Base-by-base conservation (phyloP, 2,113 vertebrate species). In the Oenanthe oenanthe region DNA sequence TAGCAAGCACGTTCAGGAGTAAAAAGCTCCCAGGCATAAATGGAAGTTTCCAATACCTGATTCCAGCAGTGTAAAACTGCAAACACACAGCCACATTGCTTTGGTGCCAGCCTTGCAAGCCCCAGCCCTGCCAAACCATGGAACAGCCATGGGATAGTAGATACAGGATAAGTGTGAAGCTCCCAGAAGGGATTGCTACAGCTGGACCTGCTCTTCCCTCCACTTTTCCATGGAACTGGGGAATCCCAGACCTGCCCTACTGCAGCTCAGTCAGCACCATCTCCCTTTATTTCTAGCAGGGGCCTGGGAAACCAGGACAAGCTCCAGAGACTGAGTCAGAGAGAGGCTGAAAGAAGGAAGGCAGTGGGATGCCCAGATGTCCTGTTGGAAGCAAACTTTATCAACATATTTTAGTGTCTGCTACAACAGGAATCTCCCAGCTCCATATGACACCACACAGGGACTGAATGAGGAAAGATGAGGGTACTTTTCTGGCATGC, bases 101-200 rank as follows among this genome's bases (percentile, higher is more conserved):
- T n/a, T 47, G 60, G 38, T 43, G 45, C 26, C 25, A 7, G 31
- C 16, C 22, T 22, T 0, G 1, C 14, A 10, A 40, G 24, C 15
- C 31, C 17, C 54, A 85, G 8, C 24, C 45, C 54, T 21, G 21
- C 13, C 26, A 8, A 7, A 9, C 4, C 13, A 17, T 0, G 6
- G 18, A 13, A 32, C 0, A 2, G 28, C 22, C 38, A 26, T 0
- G 0, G 2, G 18, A 22, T 3, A 31, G 18, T 15, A 28, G 13
- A 5, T 0, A 16, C 0, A 6, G 26, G 31, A 3, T 19, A 22
- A 22, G 11, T 0, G 11, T 0, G 2, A 31, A n/a, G 21, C 20
- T 76, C 58, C 48, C 24, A 2, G 20, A 31, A 79, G 75, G 53
- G 17, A 48, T 21, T 5, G 3, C 38, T 67, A 11, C 51, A 50